These are phyloP conservation scores for Mamestra configurata DNA, from an alignment of 1,140 invertebrate genomes.

Conservation along the genomic window DNA sequence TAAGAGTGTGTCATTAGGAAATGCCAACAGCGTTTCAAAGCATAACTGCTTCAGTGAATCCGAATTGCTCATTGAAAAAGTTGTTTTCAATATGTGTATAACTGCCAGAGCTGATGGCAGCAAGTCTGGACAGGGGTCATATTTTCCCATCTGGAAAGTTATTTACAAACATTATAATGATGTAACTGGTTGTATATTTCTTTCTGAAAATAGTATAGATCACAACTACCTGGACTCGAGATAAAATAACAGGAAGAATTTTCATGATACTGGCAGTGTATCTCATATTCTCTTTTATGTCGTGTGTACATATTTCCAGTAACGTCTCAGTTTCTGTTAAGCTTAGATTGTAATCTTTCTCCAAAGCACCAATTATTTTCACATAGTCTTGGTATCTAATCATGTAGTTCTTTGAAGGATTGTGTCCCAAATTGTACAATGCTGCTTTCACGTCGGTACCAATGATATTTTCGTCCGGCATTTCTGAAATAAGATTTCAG, in stretches of 20 bases:
- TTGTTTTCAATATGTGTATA: constrained; percentile 67
- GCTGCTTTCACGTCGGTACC: constrained; percentile 16
- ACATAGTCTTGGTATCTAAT: constrained; percentile 62
- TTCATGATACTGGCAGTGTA: constrained; percentile 66
- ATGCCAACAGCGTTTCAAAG: constrained; percentile 69
- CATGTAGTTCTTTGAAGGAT: constrained; percentile 41
- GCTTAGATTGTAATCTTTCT: constrained; percentile 59
- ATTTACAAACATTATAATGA: constrained; percentile 43
- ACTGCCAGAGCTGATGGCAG: constrained; percentile 69
- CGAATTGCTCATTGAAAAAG: constrained; percentile 59
- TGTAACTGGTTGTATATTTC: not conserved
- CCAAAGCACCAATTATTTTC: constrained; percentile 64
- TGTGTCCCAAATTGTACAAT: constrained; percentile 65
- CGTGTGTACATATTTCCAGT: constrained; percentile 67
- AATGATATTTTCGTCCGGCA: constrained; percentile 63
- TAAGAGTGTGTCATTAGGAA: constrained; percentile 69
- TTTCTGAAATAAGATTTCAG: constrained; percentile 56
- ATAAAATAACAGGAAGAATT: constrained; percentile 67
- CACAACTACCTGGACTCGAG: constrained; percentile 71
- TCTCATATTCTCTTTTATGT: constrained; percentile 69
- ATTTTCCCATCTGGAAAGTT: constrained; percentile 62
- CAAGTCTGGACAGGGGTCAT: constrained; percentile 57
- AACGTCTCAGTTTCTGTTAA: constrained; percentile 62
- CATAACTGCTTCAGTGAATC: constrained; percentile 66
- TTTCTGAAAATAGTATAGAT: not conserved